phyloP scores from a whole-genome alignment of 2,888 invertebrate species.

The Cantharis flavilabris region DNA sequence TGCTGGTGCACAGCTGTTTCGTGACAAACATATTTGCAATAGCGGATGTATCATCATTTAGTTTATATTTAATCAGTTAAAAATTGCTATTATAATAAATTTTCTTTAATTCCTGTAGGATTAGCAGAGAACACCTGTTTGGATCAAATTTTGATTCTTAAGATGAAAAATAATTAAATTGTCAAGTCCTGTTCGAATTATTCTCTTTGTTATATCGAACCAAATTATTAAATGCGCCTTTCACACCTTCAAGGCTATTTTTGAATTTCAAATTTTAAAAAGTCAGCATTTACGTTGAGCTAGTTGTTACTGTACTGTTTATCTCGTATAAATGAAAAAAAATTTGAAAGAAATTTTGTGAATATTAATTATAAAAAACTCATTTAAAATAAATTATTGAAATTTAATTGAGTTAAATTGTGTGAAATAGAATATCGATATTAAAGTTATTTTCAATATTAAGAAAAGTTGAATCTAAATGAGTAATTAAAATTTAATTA shows the following conservation, averaged over 20 bases:
- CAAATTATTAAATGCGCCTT: neutral
- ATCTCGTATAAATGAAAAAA: too few species aligned
- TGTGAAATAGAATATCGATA: neutral
- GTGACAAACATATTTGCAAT: too few species aligned
- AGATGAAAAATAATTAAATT: neutral
- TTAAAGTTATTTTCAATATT: neutral
- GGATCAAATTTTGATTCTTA: neutral
- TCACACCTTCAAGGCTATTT: neutral
- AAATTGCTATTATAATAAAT: neutral
- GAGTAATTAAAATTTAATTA: constrained; percentile 56
- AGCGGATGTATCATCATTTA: too few species aligned
- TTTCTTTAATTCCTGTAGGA: neutral
- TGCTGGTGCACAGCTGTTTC: too few species aligned
- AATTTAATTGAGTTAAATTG: neutral
- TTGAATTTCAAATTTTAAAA: too few species aligned
- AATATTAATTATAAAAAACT: too few species aligned
- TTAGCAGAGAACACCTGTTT: neutral
- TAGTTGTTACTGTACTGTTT: too few species aligned
- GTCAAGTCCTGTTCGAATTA: neutral
- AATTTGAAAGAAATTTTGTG: too few species aligned
- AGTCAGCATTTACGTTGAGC: too few species aligned
- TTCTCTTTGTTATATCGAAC: neutral
- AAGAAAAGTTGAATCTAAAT: constrained; percentile 41
- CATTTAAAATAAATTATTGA: neutral
- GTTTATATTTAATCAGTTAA: too few species aligned